Percentiles rank a stretch among this genome's conserved stretches.
phyloP scores from a whole-genome alignment of 2,888 invertebrate species.

The Hemithea aestivaria region DNA sequence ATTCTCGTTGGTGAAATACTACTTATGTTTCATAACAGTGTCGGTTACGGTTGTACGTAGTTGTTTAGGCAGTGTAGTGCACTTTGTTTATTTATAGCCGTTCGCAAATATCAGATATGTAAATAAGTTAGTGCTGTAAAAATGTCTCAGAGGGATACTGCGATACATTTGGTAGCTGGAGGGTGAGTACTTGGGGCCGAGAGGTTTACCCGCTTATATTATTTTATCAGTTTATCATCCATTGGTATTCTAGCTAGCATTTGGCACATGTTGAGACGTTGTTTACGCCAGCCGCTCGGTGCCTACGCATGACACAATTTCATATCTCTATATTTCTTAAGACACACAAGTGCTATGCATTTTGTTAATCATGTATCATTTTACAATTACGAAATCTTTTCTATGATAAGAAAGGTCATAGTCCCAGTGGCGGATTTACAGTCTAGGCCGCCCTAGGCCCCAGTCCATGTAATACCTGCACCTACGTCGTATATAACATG shows the following conservation, averaged over 20 bases:
- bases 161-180: constrained; percentile 96
- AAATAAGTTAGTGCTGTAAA: constrained; percentile 66
- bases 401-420: constrained; percentile 1
- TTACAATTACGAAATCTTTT: no score
- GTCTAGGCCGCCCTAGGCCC: no score
- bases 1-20: constrained; percentile 13
- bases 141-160: constrained; percentile 90
- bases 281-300: constrained; percentile 45
- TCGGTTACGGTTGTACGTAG: constrained; percentile 39
- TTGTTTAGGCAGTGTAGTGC: constrained; percentile 53
- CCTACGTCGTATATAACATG: no score
- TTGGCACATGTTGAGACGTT: constrained; percentile 50
- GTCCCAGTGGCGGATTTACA: no score
- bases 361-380: background rate
- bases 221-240: constrained; percentile 30
- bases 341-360: background rate
- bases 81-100: constrained; percentile 79
- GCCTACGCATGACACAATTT: constrained; percentile 37
- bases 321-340: constrained; percentile 2
- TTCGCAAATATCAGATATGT: constrained; percentile 75
- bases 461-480: no score
- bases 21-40: constrained; percentile 26
- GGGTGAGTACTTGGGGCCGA: constrained; percentile 84
- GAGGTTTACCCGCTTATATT: constrained; percentile 21
- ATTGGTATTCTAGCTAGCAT: constrained; percentile 30